Evolutionary conservation across 2,888 invertebrate genomes (phyloP), one percentile per base, ranked within the genome.

Genomic region (Aricia artaxerxes): DNA sequence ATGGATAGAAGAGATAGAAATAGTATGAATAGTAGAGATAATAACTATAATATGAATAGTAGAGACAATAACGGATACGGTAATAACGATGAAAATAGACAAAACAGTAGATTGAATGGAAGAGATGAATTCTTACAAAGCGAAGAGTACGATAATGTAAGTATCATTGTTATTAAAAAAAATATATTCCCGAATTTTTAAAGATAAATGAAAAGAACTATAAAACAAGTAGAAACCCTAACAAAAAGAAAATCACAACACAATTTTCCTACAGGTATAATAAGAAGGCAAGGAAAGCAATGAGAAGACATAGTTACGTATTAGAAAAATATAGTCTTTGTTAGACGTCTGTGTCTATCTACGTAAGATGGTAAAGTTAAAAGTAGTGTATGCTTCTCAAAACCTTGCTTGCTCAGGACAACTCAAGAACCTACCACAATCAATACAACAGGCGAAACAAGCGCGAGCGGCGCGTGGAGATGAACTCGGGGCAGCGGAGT

Each of bases 401-500:
- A 13, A 53, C 53, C 53, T 11, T 11, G 3, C 13, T 16, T 57
- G 11, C n/a, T 11, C 73, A 82, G 75, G 79, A 81, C 24, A 9
- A 31, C 7, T 53, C 77, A 69, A 75, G 80, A 78, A 78, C 80
- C 53, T 81, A 83, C 80, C 80, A 82, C 79, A 79, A 49, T 73
- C 79, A 78, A 73, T 79, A 73, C 49, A 69, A 76, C 2, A 85
- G 88, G 77, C 87, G 93, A 77, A 91, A 88, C 80, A 92, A 88
- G 81, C 87, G 93, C 1, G 92, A 92, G 24, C 88, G 85, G 53
- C 87, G 87, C 4, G 85, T 86, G 11, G 90, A 90, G 78, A 86
- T 83, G 78, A 93, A 92, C 80, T 92, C 93, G 0, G 93, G 93
- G 0, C 90, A 92, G 80, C 86, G 94, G 61, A 93, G 92, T 81